phyloP scores from a whole-genome alignment of 1,140 invertebrate species.

The Drosophila micromelanica region DNA sequence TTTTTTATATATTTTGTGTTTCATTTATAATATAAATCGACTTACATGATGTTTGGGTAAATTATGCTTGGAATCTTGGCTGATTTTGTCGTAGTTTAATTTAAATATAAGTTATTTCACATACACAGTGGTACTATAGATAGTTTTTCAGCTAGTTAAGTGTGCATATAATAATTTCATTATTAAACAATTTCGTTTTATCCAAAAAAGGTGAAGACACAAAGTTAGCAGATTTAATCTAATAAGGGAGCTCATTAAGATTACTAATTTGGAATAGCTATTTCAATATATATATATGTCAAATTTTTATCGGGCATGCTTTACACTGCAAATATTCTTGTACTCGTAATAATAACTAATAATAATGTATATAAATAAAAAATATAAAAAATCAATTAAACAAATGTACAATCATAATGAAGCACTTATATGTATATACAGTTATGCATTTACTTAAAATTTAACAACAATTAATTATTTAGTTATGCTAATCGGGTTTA shows the following conservation, averaged over 20 bases:
- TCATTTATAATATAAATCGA: too few species aligned
- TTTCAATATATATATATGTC: conserved; percentile 32
- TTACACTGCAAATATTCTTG: conserved; percentile 34
- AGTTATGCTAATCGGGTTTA: conserved; percentile 20
- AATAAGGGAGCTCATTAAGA: conserved; percentile 57
- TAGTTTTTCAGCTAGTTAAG: conserved; percentile 7
- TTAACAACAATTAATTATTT: conserved; percentile 66
- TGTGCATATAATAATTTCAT: conserved; percentile 49
- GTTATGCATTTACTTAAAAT: conserved; percentile 56
- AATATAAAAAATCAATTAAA: conserved; percentile 15
- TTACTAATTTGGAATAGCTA: conserved; percentile 26
- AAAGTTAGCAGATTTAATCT: conserved; percentile 74
- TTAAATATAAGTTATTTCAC: not conserved
- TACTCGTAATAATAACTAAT: conserved; percentile 22
- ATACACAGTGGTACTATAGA: not conserved
- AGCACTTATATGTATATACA: conserved; percentile 32
- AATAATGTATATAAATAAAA: conserved; percentile 12
- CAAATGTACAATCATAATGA: conserved; percentile 35
- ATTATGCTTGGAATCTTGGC: too few species aligned
- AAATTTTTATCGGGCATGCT: conserved; percentile 13
- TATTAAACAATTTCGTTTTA: conserved; percentile 38
- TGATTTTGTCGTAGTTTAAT: not conserved
- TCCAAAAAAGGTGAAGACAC: conserved; percentile 55
- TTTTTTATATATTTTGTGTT: too few species aligned
- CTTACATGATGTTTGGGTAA: too few species aligned